Conservation (phyloP, 2,113 vertebrate genomes). For the Plotosus lineatus region DNA sequence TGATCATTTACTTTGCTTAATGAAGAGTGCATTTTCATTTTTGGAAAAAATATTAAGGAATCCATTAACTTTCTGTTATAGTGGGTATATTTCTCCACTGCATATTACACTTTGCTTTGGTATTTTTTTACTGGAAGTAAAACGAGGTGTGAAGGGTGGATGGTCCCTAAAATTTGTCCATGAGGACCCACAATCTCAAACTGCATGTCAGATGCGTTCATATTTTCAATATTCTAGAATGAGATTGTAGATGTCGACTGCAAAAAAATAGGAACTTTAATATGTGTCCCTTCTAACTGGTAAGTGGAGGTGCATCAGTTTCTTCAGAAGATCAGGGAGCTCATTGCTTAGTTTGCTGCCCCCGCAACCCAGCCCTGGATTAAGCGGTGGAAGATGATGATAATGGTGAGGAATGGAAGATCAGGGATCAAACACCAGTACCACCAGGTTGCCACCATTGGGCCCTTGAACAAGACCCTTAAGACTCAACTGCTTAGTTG, state of each 20-base stretch:
- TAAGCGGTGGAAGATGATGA: no score
- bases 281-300: no score
- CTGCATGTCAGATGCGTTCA: neutral
- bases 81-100: conserved; percentile 29
- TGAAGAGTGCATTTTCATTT: conserved; percentile 23
- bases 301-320: no score
- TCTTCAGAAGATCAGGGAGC: no score
- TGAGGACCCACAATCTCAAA: neutral
- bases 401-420: no score
- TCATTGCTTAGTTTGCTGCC: no score
- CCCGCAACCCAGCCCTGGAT: no score
- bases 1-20: conserved; percentile 2
- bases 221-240: neutral
- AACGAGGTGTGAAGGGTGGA: conserved; percentile 15
- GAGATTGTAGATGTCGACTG: neutral
- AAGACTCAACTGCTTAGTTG: no score
- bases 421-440: neutral
- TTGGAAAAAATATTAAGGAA: neutral
- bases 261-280: neutral
- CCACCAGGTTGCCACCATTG: no score
- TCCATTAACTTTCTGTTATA: conserved; percentile 40
- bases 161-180: neutral
- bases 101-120: conserved; percentile 25
- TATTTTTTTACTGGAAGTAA: conserved; percentile 34
- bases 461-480: no score